Base-by-base conservation (phyloP, 2,113 vertebrate genomes). In the Propithecus coquereli region DNA sequence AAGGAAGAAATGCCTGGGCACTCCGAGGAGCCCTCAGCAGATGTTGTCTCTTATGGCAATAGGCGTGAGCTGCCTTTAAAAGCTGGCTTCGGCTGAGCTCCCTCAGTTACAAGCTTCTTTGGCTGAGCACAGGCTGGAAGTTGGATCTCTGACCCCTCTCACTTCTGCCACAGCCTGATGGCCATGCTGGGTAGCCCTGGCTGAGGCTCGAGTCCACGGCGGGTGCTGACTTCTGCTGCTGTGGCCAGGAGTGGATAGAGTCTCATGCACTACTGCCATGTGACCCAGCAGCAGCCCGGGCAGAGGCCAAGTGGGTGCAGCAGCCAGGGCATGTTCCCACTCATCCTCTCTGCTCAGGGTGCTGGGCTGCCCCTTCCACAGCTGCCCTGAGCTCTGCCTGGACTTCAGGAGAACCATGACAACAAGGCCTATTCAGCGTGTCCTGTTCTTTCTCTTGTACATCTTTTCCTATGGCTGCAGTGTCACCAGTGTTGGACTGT, bases 401-500 rank as follows among this genome's bases (percentile, higher is more conserved):
- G 30, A 50, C 43, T 50, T 45, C n/a, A 0, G 50, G 73, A 45
- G 20, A 11, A 32, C 10, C 8, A 17, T 3, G 32, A 5, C 43
- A 32, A 34, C 8, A 11, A 63, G 37, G 50, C 18, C n/a, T 30
- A 0, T 32, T 66, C 0, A 5, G 23, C 8, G 10, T 1, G 1
- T 50, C 9, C 0, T 11, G 11, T 37, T 20, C 14, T 90, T 87
- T 95, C 47, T 93, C 89, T 91, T 22, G 25, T 0, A 1, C 8
- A 0, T 61, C 40, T 82, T 87, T 45, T 83, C 50, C 87, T 47
- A 57, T 80, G 43, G 0, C 94, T 97, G 16, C 97, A 99, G 99
- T 99, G 94, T 99, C 99, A 5, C 97, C 54, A 2, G 84, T 98
- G 59, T 96, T 99, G 97, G 98, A 99, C 97, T 99, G 99, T 71